These are phyloP conservation scores for Ovibos moschatus DNA, from an alignment of 2,113 vertebrate genomes.

Conservation along the genomic window DNA sequence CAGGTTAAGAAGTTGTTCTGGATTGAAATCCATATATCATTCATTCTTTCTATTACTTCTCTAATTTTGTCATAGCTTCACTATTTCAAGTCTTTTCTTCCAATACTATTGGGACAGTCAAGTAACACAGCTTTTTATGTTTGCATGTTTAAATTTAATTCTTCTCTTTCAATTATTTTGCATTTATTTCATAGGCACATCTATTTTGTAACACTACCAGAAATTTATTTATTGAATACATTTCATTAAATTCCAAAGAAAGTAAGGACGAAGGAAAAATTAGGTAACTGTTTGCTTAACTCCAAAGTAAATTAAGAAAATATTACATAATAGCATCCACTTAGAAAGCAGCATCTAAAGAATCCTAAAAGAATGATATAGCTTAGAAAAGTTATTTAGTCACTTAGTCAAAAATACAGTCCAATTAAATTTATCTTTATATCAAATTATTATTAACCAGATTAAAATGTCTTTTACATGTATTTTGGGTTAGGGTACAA, in stretches of 20 bases:
- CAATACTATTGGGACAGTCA: neutral
- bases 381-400: neutral
- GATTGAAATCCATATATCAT: neutral
- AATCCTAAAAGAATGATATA: neutral
- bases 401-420: neutral
- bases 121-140: neutral
- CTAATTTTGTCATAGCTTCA: neutral
- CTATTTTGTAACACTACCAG: neutral
- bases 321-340: neutral
- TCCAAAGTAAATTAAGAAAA: neutral
- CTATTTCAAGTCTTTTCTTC: neutral
- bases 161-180: neutral
- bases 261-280: neutral
- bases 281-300: neutral
- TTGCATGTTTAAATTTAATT: neutral
- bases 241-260: constrained; percentile 8
- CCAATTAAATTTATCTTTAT: neutral
- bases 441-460: neutral
- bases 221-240: neutral
- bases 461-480: neutral
- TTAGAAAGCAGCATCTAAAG: neutral
- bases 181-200: neutral
- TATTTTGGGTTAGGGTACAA: neutral
- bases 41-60: neutral
- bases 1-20: neutral